phyloP scores from a whole-genome alignment of 2,888 invertebrate genomes.

The Agriopis aurantiaria region DNA sequence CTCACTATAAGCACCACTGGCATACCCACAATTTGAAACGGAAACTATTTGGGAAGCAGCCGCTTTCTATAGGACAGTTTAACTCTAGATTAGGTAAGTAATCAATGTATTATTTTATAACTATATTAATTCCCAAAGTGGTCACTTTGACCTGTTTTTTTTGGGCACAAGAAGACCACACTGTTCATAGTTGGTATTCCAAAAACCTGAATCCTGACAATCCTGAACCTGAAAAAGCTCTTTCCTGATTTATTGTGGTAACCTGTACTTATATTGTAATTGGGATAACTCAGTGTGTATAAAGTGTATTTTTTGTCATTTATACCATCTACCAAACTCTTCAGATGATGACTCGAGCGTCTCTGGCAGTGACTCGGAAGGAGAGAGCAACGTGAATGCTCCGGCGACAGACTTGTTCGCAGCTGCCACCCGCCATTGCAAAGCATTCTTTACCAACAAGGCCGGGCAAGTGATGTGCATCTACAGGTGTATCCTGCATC shows the following conservation, averaged over 20 bases:
- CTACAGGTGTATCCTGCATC: slow-evolving; percentile 90
- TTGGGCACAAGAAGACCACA: too few relatives aligned
- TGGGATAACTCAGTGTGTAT: too few relatives aligned
- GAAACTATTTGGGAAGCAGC: slow-evolving; percentile 85
- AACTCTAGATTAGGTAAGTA: slow-evolving; percentile 72
- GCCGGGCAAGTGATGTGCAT: slow-evolving; percentile 90
- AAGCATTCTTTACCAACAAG: slow-evolving; percentile 90
- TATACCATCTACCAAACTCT: neutral
- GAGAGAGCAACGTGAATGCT: slow-evolving; percentile 61
- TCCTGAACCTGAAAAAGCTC: too few relatives aligned
- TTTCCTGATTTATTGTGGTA: too few relatives aligned
- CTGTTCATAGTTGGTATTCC: too few relatives aligned
- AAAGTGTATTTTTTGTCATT: neutral
- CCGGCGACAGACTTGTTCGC: slow-evolving; percentile 78
- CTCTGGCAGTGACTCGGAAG: slow-evolving; percentile 80
- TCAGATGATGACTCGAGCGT: slow-evolving; percentile 74
- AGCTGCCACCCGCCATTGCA: slow-evolving; percentile 88
- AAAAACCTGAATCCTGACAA: too few relatives aligned
- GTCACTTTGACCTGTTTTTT: too few relatives aligned
- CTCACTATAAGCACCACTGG: slow-evolving; percentile 94
- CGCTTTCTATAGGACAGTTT: slow-evolving; percentile 75
- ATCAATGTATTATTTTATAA: too few relatives aligned
- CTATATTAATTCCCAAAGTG: too few relatives aligned
- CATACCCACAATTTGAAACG: slow-evolving; percentile 93
- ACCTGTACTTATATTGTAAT: too few relatives aligned